phyloP scores from a whole-genome alignment of 2,113 vertebrate species.

The Candoia aspera region DNA sequence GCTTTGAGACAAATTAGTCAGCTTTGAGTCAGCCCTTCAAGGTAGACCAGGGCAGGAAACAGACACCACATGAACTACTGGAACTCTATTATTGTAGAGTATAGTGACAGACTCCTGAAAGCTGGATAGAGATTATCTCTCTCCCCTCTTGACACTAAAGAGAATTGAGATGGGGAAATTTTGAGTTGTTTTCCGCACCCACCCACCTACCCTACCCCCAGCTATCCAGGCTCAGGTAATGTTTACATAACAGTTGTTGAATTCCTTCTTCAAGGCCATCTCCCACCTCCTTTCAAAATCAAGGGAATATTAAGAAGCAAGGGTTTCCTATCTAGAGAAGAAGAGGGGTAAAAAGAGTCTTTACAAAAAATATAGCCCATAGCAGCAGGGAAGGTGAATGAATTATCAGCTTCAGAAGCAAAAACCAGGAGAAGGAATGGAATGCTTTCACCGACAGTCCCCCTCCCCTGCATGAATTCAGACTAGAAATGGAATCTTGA shows the following conservation, averaged over 20 bases:
- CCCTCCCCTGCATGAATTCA: not conserved
- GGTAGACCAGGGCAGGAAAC: not conserved
- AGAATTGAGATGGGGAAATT: not conserved
- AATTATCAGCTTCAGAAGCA: not conserved
- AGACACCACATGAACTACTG: not conserved
- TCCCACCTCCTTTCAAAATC: not conserved
- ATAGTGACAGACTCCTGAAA: not conserved
- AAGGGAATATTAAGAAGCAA: not conserved
- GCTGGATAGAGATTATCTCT: not conserved
- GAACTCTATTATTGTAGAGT: not conserved
- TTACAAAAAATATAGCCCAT: not conserved
- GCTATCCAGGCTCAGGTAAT: not conserved
- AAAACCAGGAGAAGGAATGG: not conserved
- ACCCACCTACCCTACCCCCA: not conserved
- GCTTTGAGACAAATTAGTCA: not conserved
- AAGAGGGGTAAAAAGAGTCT: not conserved
- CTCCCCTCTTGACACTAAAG: not conserved
- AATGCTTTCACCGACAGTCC: not conserved
- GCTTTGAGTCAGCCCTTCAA: not conserved
- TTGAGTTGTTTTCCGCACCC: not conserved
- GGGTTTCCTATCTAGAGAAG: not conserved
- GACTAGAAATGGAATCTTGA: not conserved
- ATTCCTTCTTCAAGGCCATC: not conserved
- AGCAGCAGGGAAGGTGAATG: not conserved
- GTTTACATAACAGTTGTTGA: not conserved